These are phyloP conservation scores for Sceliomorpha sp. DNA, from an alignment of 2,888 invertebrate species.

Conservation along the genomic window DNA sequence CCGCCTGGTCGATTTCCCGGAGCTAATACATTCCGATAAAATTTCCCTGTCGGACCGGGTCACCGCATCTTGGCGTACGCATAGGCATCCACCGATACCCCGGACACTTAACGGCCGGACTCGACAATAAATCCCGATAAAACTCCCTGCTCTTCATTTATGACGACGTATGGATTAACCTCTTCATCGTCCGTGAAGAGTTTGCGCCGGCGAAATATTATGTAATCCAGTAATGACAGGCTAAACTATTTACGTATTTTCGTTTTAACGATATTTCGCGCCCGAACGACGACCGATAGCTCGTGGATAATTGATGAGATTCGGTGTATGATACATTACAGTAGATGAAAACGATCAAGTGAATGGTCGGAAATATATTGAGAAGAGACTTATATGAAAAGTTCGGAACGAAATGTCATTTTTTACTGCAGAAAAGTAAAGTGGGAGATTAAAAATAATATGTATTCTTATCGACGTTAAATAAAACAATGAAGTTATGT, in stretches of 20 bases:
- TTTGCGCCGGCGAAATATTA: slow-evolving; percentile 11
- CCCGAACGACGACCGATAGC: too few relatives aligned
- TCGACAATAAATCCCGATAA: slow-evolving; percentile 38
- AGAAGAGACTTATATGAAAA: too few relatives aligned
- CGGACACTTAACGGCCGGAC: slow-evolving; percentile 27
- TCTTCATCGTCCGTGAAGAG: slow-evolving; percentile 19
- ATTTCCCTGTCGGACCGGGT: slow-evolving; percentile 58
- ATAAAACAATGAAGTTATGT: too few relatives aligned
- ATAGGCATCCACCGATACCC: slow-evolving; percentile 18
- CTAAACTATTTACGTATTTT: slow-evolving; percentile 14
- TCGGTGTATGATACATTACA: too few relatives aligned
- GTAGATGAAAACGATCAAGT: too few relatives aligned
- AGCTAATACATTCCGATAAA: slow-evolving; percentile 71
- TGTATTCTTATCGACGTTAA: too few relatives aligned
- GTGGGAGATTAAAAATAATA: too few relatives aligned
- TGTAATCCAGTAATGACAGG: slow-evolving; percentile 20
- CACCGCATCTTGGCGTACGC: slow-evolving; percentile 22
- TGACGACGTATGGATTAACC: slow-evolving; percentile 38
- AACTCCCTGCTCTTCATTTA: slow-evolving; percentile 35
- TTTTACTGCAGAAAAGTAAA: too few relatives aligned
- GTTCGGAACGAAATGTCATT: too few relatives aligned
- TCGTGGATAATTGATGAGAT: too few relatives aligned
- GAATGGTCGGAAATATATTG: too few relatives aligned
- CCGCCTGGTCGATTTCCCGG: slow-evolving; percentile 68
- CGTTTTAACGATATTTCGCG: not conserved